Base-by-base conservation (phyloP, 2,797 vertebrate genomes). In the Melopsittacus undulatus region DNA sequence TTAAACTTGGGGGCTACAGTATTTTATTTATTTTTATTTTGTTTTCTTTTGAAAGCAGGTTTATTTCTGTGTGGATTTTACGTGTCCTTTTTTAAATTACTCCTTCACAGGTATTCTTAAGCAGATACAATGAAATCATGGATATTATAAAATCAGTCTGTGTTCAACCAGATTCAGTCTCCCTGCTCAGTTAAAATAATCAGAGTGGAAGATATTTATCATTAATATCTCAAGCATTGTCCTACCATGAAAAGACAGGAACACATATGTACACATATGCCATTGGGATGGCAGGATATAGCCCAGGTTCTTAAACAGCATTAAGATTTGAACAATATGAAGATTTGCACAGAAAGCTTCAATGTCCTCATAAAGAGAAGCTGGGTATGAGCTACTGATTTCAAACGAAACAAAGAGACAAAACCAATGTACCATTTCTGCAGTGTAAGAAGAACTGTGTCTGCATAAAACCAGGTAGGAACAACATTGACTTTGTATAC, bases 181-280 rank as follows among this genome's bases (percentile, higher is more conserved):
- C 23, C 19, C 13, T 45, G 36, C 30, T 76, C 52, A 46, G 13
- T 62, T 45, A 15, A 72, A 81, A n/a, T 16, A 51, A 81, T 75
- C 14, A 77, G 51, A 87, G 36, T 46, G 73, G 54, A 24, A 83
- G 69, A 14, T 13, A 45, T 24, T 92, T 75, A 34, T 40, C 22
- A 23, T 56, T 67, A 45, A 36, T 26, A 62, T 17, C 87, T 51
- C 87, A 69, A 62, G 45, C n/a, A 16, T 0, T 52, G 30, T 34
- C 38, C 80, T n/a, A 15, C 32, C 70, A 45, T 1, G 40, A 40
- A 40, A 54, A 61, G 61, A 14, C 12, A 73, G 79, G 32, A 27
- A 32, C 9, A 24, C 27, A 6, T 1, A 32, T 0, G 38, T 10
- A 56, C 34, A 36, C 12, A 9, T 6, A 24, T 9, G 63, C n/a